Evolutionary conservation across 2,113 vertebrate genomes (phyloP), one percentile per base, ranked within the genome.

Genomic region (Ceyx margarethae): DNA sequence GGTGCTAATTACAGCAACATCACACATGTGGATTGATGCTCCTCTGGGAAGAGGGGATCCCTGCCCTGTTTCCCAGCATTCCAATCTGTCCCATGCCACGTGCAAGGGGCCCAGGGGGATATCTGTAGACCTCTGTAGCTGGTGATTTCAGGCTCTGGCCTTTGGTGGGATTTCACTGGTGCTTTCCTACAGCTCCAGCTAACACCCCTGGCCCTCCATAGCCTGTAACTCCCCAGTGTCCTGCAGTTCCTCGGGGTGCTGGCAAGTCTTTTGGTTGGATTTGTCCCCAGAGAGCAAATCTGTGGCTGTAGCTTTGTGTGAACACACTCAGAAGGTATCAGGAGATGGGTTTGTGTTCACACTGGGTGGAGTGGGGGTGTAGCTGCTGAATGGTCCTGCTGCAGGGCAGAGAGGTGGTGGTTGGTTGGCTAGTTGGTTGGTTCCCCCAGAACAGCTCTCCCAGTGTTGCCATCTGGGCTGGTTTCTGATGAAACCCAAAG

Each of bases 1-100:
- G 23, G 54, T 72, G 61, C 84, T 92, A 93, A 94, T 96, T 95
- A 84, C 74, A 94, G 77, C 57, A 84, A 17, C 66, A 45, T 9
- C 33, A 15, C 2, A 2, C 21, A 76, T 57, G 75, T 35, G 87
- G 84, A 53, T 93, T 73, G 74, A 40, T 40, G 61, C 61, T 92
- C 81, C 69, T 84, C 48, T 61, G 91, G 89, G 89, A 89, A 57
- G 48, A 65, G 66, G 61, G 53, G 67, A 51, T 92, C 81, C 87
- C 83, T 92, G 89, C n/a, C 45, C 74, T 75, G 45, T 90, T 85
- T 71, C 51, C 33, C 33, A 3, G 61, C 50, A 31, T 54, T 74
- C 74, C 31, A 66, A n/a, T 37, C 31, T 28, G 12, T 28, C 7
- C 22, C 4, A 3, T 51, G 62, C 43, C 26, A 17, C 0, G 1